Base-by-base conservation (phyloP, 2,797 vertebrate species). In the Gymnocypris eckloni region DNA sequence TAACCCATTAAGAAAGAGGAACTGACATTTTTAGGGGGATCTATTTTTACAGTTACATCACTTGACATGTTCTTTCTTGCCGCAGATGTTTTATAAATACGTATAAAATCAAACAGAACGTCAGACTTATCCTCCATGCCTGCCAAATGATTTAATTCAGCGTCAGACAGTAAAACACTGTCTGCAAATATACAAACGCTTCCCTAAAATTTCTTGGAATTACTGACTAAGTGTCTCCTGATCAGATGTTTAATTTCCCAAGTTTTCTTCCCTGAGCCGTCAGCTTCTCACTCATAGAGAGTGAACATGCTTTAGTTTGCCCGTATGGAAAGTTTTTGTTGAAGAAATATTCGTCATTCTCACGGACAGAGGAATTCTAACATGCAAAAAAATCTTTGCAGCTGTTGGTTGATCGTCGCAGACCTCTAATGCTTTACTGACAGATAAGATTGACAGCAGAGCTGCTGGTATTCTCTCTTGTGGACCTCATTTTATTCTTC, bases 401-500 rank as follows among this genome's bases (percentile, higher is more conserved):
- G 94, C 94, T 94, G 94, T 92, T 92, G 89, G 86, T 70, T 79
- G 90, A 88, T 89, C 87, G 87, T 92, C 82, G 50, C 86, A 78
- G 88, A 86, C 81, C 91, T 86, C 91, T 82, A 89, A 91, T 84
- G 77, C 91, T 88, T 90, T 86, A 89, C 33, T 89, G 91, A 92
- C 92, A 90, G 90, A 90, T 91, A 85, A 72, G 91, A 94, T 86
- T 94, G 94, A 94, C 94, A 92, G 92, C 90, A 69, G 89, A 86
- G 90, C 91, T 92, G 91, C 91, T 92, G 87, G 90, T 75, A 90
- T 87, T 88, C 87, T 28, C 76, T 85, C 86, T 85, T 86, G 13
- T 48, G 72, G 76, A 52, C 61, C 52, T 39, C 6, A 70, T 89
- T 83, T 90, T 48, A 87, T 28, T 66, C 16, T 7, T 25, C n/a